Conservation (phyloP, 2,888 invertebrate genomes). For the Campopleginae sp. region DNA sequence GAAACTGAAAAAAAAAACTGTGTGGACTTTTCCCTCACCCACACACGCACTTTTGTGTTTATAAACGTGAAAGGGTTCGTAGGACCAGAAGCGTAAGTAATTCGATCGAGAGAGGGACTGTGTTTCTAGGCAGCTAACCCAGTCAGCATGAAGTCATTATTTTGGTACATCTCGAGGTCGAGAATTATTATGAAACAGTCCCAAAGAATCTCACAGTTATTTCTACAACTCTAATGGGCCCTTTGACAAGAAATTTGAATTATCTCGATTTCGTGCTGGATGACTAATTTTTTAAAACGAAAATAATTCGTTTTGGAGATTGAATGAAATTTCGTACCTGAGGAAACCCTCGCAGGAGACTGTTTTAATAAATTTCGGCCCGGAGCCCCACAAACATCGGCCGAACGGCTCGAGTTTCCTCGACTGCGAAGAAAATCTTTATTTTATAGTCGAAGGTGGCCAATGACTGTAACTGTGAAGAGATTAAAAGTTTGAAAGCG, state of each 20-base stretch:
- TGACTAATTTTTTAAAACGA: neutral
- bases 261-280: neutral
- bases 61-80: slow-evolving; percentile 16
- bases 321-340: neutral
- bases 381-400: neutral
- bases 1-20: slow-evolving; percentile 18
- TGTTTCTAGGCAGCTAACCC: neutral
- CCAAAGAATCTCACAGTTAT: neutral
- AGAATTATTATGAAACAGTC: neutral
- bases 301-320: neutral
- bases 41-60: neutral
- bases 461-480: slow-evolving; percentile 18
- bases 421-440: neutral
- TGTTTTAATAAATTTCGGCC: neutral
- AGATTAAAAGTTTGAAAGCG: neutral
- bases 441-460: neutral
- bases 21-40: neutral
- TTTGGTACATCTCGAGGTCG: neutral
- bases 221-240: neutral
- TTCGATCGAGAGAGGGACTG: neutral
- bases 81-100: slow-evolving; percentile 10
- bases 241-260: neutral
- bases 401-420: neutral
- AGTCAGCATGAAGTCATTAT: neutral
- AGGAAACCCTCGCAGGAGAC: neutral